phyloP scores from a whole-genome alignment of 2,113 vertebrate genomes.

The Bostrychus sinensis region DNA sequence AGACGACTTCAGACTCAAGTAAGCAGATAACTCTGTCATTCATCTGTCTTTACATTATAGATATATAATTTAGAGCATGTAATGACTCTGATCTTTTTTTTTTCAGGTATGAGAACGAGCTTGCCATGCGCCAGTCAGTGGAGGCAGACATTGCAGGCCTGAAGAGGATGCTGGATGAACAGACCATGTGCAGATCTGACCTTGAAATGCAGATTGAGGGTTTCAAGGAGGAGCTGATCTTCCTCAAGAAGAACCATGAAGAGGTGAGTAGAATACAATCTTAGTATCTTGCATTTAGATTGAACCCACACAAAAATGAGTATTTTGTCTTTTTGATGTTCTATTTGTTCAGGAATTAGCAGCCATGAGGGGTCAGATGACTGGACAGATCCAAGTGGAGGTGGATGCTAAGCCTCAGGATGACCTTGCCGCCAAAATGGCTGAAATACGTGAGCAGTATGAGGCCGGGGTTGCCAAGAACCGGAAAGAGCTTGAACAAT shows the following conservation, averaged over 20 bases:
- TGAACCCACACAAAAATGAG: background rate
- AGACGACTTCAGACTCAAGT: slow-evolving; percentile 91
- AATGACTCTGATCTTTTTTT: background rate
- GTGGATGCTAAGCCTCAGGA: slow-evolving; percentile 63
- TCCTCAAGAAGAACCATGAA: slow-evolving; percentile 74
- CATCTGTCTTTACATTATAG: background rate
- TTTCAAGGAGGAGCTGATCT: slow-evolving; percentile 70
- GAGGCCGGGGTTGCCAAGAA: slow-evolving; percentile 79
- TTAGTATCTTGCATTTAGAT: background rate
- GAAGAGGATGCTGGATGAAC: slow-evolving; percentile 64
- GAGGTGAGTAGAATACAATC: slow-evolving; percentile 64
- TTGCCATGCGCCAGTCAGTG: slow-evolving; percentile 60
- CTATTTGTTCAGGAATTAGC: slow-evolving; percentile 47
- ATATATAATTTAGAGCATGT: background rate
- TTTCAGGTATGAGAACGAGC: slow-evolving; percentile 72
- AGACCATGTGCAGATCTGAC: slow-evolving; percentile 66
- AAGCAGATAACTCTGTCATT: slow-evolving; percentile 47
- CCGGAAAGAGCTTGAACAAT: slow-evolving; percentile 76
- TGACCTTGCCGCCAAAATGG: slow-evolving; percentile 56
- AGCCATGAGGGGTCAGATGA: slow-evolving; percentile 39
- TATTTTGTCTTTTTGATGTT: background rate
- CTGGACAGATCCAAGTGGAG: slow-evolving; percentile 69
- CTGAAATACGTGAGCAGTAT: slow-evolving; percentile 81
- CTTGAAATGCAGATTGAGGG: slow-evolving; percentile 71
- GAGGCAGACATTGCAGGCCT: slow-evolving; percentile 66